Conservation (phyloP, 2,888 invertebrate genomes). For the Phyllotreta striolata region DNA sequence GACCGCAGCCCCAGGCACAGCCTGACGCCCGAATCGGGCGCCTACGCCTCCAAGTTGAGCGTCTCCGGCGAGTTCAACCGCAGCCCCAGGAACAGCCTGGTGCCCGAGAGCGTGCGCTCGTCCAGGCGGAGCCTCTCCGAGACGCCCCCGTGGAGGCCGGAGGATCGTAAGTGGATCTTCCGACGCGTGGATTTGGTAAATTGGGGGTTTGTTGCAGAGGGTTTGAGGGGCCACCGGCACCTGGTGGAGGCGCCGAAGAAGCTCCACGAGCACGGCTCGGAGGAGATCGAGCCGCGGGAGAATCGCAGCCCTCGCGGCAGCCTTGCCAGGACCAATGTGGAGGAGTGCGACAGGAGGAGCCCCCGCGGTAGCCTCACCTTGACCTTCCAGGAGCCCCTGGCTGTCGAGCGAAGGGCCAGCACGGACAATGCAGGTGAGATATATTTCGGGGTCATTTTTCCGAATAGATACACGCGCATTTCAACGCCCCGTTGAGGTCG, state of each 20-base stretch:
- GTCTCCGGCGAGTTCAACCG: conserved; percentile 59
- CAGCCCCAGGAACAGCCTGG: conserved; percentile 65
- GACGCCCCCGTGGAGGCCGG: conserved; percentile 67
- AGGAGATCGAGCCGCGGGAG: conserved; percentile 60
- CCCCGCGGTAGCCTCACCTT: conserved; percentile 69
- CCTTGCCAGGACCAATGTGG: conserved; percentile 65
- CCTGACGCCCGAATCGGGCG: conserved; percentile 67
- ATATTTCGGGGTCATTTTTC: no score
- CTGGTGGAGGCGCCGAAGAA: conserved; percentile 65
- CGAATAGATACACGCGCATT: no score
- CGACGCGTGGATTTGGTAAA: neutral
- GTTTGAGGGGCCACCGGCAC: conserved; percentile 63
- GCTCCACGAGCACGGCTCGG: conserved; percentile 63
- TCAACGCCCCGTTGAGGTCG: no score
- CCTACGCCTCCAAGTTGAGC: conserved; percentile 59
- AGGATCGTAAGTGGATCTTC: conserved; percentile 59
- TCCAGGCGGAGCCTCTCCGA: conserved; percentile 69
- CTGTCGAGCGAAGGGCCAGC: conserved; percentile 66
- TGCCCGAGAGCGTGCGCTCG: conserved; percentile 59
- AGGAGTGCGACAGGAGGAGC: conserved; percentile 60
- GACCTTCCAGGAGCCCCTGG: conserved; percentile 70
- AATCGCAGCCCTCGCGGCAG: conserved; percentile 69
- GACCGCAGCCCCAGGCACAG: conserved; percentile 67
- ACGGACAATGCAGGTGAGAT: conserved; percentile 68
- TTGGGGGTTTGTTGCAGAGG: neutral